Base-by-base conservation (phyloP, 2,888 invertebrate species). In the Cyrtodaria siliqua region DNA sequence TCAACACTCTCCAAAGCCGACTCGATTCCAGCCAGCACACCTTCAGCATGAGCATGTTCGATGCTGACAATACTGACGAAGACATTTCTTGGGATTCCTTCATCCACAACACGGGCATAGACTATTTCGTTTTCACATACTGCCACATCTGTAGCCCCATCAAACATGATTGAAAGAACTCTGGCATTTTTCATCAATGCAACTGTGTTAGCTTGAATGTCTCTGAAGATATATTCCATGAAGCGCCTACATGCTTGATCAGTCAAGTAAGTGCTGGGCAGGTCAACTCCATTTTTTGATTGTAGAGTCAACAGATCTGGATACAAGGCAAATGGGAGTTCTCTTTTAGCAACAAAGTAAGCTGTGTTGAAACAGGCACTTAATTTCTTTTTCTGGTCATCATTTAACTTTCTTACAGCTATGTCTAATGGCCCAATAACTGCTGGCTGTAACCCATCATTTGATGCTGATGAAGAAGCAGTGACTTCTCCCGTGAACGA, bases 101-200 rank as follows among this genome's bases (percentile, higher is more conserved):
- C 14, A 12, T 53, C 63, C 16, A 74, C 56, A 57, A 56, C 44
- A 26, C 78, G 52, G 26, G 73, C 55, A 68, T 71, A 81, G 0
- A 81, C 70, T 12, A 81, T 59, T 55, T 81, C 77, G 53, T 73
- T 71, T 57, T 78, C 78, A 24, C 57, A 47, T 12, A 69, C 47
- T 24, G 74, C 50, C 12, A 61, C 29, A 40, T 79, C 78, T 16
- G 78, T 75, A 1, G 70, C 79, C 4, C 68, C 73, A 64, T 74
- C 76, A 70, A 76, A 76, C 52, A 79, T 42, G 26, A 82, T 64
- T 3, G 73, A 73, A 27, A 67, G 38, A 12, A 70, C 66, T 16
- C 24, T 62, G 16, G 71, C 67, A 52, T 75, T 53, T 20, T 55
- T 63, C 3, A 68, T 1, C 3, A 53, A n/a, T 27, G 42, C 12